Evolutionary conservation across 2,888 invertebrate genomes (phyloP).

Genomic region (Lordiphosa andalusiaca): DNA sequence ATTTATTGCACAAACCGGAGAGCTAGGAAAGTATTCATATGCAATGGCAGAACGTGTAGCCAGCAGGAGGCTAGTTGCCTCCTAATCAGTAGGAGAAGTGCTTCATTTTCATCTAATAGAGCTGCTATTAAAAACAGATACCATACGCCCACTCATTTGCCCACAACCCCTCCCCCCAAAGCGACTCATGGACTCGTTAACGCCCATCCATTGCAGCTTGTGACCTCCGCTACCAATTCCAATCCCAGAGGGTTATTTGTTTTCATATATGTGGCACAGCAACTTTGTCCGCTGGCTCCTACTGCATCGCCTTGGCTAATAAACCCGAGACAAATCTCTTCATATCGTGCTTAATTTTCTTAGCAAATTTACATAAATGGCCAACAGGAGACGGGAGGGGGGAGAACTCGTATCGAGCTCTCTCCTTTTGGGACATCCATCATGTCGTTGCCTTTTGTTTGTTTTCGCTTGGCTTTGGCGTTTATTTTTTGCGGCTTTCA

Average conservation of each 20-base stretch:
- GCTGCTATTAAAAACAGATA: constrained; percentile 62
- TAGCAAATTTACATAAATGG: constrained; percentile 69
- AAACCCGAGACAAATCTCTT: constrained; percentile 70
- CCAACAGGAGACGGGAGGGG: constrained; percentile 18
- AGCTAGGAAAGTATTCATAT: constrained; percentile 57
- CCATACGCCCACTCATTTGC: constrained; percentile 54
- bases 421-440: constrained; percentile 47
- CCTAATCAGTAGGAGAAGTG: constrained; percentile 25
- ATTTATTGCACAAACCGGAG: constrained; percentile 57
- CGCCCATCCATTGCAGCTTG: constrained; percentile 22
- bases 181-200: constrained; percentile 28
- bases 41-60: constrained; percentile 18
- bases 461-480: constrained; percentile 52
- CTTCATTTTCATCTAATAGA: constrained; percentile 47
- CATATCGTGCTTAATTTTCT: constrained; percentile 67
- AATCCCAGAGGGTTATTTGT: constrained; percentile 47
- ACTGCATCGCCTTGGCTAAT: constrained; percentile 57
- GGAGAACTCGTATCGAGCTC: constrained; percentile 13
- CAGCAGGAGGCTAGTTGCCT: constrained; percentile 11
- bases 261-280: constrained; percentile 52
- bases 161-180: constrained; percentile 10
- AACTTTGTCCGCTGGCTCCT: neutral
- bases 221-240: constrained; percentile 8
- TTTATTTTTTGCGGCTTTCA: constrained; percentile 70
- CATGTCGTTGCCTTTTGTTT: constrained; percentile 48